Conservation (phyloP, 2,797 vertebrate species). For the Alcedo atthis region DNA sequence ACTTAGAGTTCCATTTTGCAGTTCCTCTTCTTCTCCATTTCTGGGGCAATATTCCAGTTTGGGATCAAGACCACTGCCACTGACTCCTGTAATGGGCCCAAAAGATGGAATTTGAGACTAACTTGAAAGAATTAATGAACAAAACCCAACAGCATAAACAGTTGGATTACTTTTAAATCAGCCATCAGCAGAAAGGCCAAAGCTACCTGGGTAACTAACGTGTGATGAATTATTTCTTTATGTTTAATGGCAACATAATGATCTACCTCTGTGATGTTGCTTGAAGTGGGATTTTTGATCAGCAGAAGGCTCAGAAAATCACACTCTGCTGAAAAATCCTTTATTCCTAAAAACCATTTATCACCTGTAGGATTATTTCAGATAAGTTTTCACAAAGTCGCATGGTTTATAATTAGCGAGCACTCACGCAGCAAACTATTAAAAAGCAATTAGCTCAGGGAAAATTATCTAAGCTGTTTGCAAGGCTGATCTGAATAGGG, state of each 20-base stretch:
- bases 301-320: neutral
- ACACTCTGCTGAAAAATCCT: neutral
- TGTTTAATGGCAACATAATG: neutral
- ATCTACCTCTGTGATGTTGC: neutral
- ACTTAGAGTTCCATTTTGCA: neutral
- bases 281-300: neutral
- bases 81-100: neutral
- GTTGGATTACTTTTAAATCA: neutral
- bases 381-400: neutral
- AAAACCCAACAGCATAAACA: neutral
- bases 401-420: neutral
- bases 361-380: slow-evolving; percentile 27
- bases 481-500: neutral
- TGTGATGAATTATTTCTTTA: neutral
- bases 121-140: neutral
- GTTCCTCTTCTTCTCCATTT: neutral
- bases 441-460: slow-evolving; percentile 40
- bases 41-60: neutral
- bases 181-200: neutral
- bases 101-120: neutral
- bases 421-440: slow-evolving; percentile 26
- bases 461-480: neutral
- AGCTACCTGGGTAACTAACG: neutral
- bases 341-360: neutral
- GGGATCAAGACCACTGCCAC: neutral